phyloP scores from a whole-genome alignment of 1,140 invertebrate genomes.

The Drosophila saltans region DNA sequence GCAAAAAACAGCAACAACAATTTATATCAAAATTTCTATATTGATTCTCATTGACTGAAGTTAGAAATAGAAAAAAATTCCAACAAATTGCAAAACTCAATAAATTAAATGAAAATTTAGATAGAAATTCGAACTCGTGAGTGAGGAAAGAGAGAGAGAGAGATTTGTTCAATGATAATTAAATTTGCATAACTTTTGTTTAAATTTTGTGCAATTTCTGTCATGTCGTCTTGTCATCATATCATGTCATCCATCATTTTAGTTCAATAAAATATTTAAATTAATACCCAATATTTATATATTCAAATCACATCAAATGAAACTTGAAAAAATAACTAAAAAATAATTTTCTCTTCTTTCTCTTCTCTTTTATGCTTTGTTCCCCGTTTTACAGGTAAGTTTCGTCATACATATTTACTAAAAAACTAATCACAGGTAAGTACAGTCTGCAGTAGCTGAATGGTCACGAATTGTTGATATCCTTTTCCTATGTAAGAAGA shows the following conservation, averaged over 20 bases:
- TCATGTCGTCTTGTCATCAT: not conserved
- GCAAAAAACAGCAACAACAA: too few species aligned
- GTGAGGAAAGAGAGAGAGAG: not conserved
- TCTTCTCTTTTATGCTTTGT: slow-evolving; percentile 40
- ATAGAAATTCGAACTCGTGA: not conserved
- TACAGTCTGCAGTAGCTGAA: slow-evolving; percentile 21
- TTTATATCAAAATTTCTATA: too few species aligned
- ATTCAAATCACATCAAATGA: slow-evolving; percentile 19
- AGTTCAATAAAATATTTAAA: slow-evolving; percentile 32
- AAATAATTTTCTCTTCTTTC: slow-evolving; percentile 34
- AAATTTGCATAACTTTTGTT: slow-evolving; percentile 50
- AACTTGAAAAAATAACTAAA: not conserved
- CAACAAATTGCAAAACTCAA: not conserved
- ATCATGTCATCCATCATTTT: slow-evolving; percentile 32
- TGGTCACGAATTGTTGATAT: not conserved
- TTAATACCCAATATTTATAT: slow-evolving; percentile 44
- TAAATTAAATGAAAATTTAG: slow-evolving; percentile 16
- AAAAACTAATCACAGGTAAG: slow-evolving; percentile 29
- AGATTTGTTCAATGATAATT: slow-evolving; percentile 20
- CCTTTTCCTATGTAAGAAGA: not conserved
- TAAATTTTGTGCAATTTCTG: slow-evolving; percentile 5
- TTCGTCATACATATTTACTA: slow-evolving; percentile 30
- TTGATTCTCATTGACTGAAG: too few species aligned
- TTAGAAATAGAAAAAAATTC: too few species aligned
- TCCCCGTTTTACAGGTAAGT: slow-evolving; percentile 58